A percentile compares a stretch with the other conserved stretches of the same genome.
Evolutionary conservation across 2,113 vertebrate genomes (phyloP).

Genomic region (Apteryx mantelli): DNA sequence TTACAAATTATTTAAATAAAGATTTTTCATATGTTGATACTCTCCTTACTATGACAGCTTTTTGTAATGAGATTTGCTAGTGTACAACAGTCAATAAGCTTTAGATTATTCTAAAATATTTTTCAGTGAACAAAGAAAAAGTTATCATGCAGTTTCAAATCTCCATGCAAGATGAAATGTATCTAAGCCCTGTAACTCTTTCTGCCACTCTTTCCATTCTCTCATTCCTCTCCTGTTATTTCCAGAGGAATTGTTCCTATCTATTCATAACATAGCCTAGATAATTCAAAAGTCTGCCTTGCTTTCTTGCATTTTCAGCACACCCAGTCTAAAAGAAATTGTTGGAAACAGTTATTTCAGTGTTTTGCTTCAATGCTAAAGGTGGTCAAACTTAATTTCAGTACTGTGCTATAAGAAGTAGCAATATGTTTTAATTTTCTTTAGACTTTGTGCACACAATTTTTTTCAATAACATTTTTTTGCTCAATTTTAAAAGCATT

Average conservation of each 20-base stretch:
- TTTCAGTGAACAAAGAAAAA: background rate
- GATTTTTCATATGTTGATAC: background rate
- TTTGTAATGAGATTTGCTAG: background rate
- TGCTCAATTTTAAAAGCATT: background rate
- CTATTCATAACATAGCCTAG: background rate
- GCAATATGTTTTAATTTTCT: background rate
- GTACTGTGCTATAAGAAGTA: background rate
- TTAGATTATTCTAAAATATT: background rate
- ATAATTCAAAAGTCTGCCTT: conserved; percentile 11
- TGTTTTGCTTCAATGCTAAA: background rate
- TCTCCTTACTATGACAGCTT: background rate
- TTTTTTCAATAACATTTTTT: background rate
- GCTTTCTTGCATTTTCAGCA: background rate
- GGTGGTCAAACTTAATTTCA: background rate
- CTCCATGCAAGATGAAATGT: background rate
- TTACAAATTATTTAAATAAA: background rate
- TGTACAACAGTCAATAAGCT: background rate
- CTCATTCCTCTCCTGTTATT: conserved; percentile 1
- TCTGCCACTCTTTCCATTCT: conserved; percentile 15
- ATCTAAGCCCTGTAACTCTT: background rate
- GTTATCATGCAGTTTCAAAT: background rate
- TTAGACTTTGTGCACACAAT: background rate
- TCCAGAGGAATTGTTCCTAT: conserved; percentile 22
- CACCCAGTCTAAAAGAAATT: background rate
- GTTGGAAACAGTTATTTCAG: background rate